Evolutionary conservation across 1,140 invertebrate species (phyloP).

Genomic region (Pachypeltis micranthus): DNA sequence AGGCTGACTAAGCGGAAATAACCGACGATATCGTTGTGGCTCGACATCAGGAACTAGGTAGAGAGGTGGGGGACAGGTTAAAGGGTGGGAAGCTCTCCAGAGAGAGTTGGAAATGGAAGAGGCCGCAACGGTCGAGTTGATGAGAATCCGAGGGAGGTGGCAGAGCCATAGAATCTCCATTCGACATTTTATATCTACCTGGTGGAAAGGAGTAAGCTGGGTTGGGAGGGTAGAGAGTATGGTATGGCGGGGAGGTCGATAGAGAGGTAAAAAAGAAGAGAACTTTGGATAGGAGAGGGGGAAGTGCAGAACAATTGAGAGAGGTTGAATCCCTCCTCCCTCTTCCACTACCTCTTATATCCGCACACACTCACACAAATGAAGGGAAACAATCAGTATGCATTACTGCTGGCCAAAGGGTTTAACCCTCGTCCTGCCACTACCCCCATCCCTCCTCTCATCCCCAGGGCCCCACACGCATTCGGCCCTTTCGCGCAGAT

Average conservation of each 20-base stretch:
- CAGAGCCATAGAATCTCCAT: neutral
- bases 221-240: neutral
- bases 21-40: neutral
- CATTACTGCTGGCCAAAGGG: neutral
- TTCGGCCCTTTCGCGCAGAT: too few species aligned
- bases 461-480: too few species aligned
- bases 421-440: too few species aligned
- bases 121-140: neutral
- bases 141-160: neutral
- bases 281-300: neutral
- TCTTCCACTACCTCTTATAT: too few species aligned
- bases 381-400: neutral
- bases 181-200: neutral
- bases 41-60: too few species aligned
- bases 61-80: too few species aligned
- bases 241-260: neutral
- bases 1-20: neutral
- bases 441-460: too few species aligned
- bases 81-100: too few species aligned
- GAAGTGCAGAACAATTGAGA: too few species aligned
- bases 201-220: neutral
- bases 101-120: too few species aligned
- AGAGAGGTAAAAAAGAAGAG: conserved; percentile 1
- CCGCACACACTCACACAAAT: neutral
- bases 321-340: too few species aligned